Conservation (phyloP, 2,113 vertebrate genomes). For the Conger conger region DNA sequence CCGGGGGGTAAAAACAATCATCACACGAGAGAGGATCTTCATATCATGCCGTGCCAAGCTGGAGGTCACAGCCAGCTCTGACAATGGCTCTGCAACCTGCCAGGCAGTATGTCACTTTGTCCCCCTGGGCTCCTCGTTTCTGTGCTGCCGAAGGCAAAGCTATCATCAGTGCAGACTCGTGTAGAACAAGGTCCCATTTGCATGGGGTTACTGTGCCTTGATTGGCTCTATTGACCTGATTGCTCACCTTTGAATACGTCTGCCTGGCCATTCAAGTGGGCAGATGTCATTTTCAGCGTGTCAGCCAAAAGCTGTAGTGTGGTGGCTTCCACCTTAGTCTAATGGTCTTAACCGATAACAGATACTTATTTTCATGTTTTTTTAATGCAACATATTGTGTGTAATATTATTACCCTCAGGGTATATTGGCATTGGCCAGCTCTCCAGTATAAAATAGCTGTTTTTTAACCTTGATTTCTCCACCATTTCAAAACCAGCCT, state of each 20-base stretch:
- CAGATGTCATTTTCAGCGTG: too few species aligned
- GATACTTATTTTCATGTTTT: too few species aligned
- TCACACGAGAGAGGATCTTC: neutral
- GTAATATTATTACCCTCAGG: too few species aligned
- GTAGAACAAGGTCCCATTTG: neutral
- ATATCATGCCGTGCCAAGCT: neutral
- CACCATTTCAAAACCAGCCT: too few species aligned
- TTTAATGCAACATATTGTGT: too few species aligned
- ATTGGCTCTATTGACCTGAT: neutral
- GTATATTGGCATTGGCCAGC: too few species aligned
- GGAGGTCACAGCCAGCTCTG: neutral
- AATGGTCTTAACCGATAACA: too few species aligned
- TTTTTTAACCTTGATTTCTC: too few species aligned
- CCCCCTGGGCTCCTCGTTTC: neutral
- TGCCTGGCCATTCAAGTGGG: neutral
- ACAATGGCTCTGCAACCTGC: neutral
- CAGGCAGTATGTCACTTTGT: slow-evolving; percentile 9
- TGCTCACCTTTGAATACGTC: neutral
- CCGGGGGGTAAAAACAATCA: neutral
- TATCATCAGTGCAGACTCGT: neutral
- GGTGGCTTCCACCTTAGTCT: too few species aligned
- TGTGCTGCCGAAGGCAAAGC: neutral
- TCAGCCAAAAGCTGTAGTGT: too few species aligned
- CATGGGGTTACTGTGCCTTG: neutral
- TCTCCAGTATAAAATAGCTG: too few species aligned